Evolutionary conservation across 2,888 invertebrate species (phyloP), one percentile per base, ranked within the genome.

Genomic region (Meteorus colon): DNA sequence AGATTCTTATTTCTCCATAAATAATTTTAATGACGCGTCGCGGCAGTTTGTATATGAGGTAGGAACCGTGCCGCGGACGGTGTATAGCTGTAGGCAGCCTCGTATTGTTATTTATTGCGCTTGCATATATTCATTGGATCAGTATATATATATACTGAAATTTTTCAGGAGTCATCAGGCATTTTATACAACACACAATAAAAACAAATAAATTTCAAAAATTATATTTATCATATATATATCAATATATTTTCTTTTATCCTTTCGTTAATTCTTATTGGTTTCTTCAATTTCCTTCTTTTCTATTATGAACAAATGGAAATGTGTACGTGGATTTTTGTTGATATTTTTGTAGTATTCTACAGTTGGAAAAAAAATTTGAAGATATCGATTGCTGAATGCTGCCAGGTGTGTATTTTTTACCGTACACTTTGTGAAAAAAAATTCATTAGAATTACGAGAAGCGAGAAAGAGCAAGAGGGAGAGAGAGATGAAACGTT

Each of bases 1-100:
- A 83, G 84, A 86, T 86, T 86, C 87, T 87, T 86, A 86, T 86
- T 87, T 87, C 81, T 81, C 84, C 87, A 87, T 87, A 87, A 87
- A 87, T 87, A 86, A 87, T 86, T 87, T 87, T 87, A 87, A 87
- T 86, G 87, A 87, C 87, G 84, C 84, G 81, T 83, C 83, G 82
- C 85, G 84, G 85, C 85, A 84, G 85, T 83, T 84, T 81, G 82
- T 83, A 83, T 83, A 86, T 82, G 82, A 83, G 84, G 76, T 80
- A 78, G 82, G 73, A 81, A 82, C 82, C 81, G 79, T 72, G 81
- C 66, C 79, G 81, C 77, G 78, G 79, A 78, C n/a, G 45, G 55
- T 73, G 77, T 66, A 78, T 83, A 79, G 82, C 86, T 86, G 83
- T 84, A 85, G 84, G 83, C 86, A 85, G 84, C 80, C 83, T 82